These are phyloP conservation scores for Dione juno DNA, from an alignment of 2,888 invertebrate genomes.

Conservation along the genomic window DNA sequence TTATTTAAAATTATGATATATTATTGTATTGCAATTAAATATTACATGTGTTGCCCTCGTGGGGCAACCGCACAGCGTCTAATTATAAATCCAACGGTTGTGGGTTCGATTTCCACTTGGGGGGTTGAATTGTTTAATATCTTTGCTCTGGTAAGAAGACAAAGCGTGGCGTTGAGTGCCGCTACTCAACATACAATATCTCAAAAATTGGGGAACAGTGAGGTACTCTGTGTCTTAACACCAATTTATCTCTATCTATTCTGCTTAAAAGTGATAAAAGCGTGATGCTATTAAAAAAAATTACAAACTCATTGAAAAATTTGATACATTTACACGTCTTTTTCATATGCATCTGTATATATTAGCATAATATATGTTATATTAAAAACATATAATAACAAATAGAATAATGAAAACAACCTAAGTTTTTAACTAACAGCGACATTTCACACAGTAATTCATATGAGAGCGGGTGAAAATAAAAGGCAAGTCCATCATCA, in stretches of 20 bases:
- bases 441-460: conserved; percentile 53
- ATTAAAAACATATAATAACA: no score
- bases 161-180: background rate
- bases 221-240: no score
- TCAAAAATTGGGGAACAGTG: background rate
- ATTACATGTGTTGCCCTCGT: no score
- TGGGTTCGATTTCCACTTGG: background rate
- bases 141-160: background rate
- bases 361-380: no score
- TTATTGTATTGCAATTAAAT: no score
- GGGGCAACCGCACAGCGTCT: background rate
- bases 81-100: background rate
- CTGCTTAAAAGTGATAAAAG: no score
- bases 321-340: no score
- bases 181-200: background rate
- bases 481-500: conserved; percentile 57
- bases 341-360: no score
- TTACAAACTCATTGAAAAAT: no score
- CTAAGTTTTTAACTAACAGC: conserved; percentile 11
- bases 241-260: no score
- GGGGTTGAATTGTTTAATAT: background rate
- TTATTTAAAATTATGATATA: no score
- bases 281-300: no score
- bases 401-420: background rate
- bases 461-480: conserved; percentile 70